A percentile compares a stretch with the other conserved stretches of the same genome.
Evolutionary conservation across 2,888 invertebrate species (phyloP).

Genomic region (Apotomis betuletana): DNA sequence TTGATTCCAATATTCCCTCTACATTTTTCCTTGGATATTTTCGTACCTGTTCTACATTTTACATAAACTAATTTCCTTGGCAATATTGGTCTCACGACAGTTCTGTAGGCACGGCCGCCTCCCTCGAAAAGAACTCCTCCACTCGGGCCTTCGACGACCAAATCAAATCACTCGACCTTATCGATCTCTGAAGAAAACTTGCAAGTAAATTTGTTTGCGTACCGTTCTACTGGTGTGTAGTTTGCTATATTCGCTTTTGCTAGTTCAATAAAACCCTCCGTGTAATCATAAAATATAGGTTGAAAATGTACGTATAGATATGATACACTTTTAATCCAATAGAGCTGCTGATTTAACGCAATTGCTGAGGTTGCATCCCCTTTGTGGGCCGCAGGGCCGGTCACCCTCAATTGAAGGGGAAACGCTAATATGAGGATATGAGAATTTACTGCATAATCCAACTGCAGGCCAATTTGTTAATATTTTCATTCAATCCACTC

Average conservation of each 20-base stretch:
- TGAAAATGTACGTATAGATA: slow-evolving; percentile 50
- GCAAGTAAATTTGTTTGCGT: slow-evolving; percentile 73
- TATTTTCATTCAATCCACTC: slow-evolving; percentile 83
- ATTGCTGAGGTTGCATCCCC: slow-evolving; percentile 80
- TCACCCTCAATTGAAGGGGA: slow-evolving; percentile 78
- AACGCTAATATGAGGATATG: slow-evolving; percentile 81
- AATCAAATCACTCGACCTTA: slow-evolving; percentile 82
- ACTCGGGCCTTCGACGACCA: slow-evolving; percentile 73
- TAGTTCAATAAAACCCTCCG: slow-evolving; percentile 31
- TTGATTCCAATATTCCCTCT: slow-evolving; percentile 65
- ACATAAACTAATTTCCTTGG: slow-evolving; percentile 83
- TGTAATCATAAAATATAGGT: slow-evolving; percentile 43
- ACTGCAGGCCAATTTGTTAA: slow-evolving; percentile 82
- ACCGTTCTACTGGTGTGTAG: slow-evolving; percentile 40
- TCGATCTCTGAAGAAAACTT: slow-evolving; percentile 77
- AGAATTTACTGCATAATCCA: slow-evolving; percentile 83
- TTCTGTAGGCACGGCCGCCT: slow-evolving; percentile 76
- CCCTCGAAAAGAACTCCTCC: slow-evolving; percentile 76
- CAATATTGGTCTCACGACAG: slow-evolving; percentile 83
- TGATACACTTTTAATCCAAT: slow-evolving; percentile 76
- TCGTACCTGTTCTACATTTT: slow-evolving; percentile 81
- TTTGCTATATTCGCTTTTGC: slow-evolving; percentile 23
- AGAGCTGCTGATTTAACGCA: slow-evolving; percentile 79
- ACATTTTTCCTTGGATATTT: slow-evolving; percentile 77
- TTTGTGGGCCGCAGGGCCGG: slow-evolving; percentile 61